These are phyloP conservation scores for Calypte anna DNA, from an alignment of 2,113 vertebrate species.

Conservation along the genomic window DNA sequence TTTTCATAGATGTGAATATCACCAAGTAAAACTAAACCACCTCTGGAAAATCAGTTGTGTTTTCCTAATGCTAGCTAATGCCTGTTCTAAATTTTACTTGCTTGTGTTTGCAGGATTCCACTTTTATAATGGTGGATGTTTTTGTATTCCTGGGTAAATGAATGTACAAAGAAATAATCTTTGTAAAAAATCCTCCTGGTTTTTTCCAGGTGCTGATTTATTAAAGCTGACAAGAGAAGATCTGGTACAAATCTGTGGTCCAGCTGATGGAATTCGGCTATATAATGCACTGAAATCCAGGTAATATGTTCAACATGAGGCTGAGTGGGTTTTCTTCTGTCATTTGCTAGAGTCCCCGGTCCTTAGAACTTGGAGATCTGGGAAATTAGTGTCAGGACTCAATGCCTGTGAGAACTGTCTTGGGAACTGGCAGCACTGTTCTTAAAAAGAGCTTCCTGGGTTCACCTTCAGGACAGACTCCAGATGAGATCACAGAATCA, in stretches of 20 bases:
- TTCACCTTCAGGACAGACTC: slow-evolving; percentile 23
- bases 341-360: neutral
- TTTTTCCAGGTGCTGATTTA: slow-evolving; percentile 90
- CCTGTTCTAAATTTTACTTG: neutral
- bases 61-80: neutral
- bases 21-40: neutral
- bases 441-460: slow-evolving; percentile 22
- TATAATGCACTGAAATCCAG: slow-evolving; percentile 95
- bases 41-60: accelerated
- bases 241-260: slow-evolving; percentile 93
- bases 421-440: neutral
- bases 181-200: neutral
- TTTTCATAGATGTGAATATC: neutral
- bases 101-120: neutral
- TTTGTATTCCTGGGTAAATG: neutral
- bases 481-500: neutral
- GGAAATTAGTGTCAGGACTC: neutral
- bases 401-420: neutral
- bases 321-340: neutral
- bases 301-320: slow-evolving; percentile 57
- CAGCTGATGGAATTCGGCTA: slow-evolving; percentile 93
- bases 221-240: slow-evolving; percentile 93
- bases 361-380: neutral
- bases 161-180: accelerated
- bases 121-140: neutral